Conservation (phyloP, 2,797 vertebrate species). For the Chromobotia macracanthus region DNA sequence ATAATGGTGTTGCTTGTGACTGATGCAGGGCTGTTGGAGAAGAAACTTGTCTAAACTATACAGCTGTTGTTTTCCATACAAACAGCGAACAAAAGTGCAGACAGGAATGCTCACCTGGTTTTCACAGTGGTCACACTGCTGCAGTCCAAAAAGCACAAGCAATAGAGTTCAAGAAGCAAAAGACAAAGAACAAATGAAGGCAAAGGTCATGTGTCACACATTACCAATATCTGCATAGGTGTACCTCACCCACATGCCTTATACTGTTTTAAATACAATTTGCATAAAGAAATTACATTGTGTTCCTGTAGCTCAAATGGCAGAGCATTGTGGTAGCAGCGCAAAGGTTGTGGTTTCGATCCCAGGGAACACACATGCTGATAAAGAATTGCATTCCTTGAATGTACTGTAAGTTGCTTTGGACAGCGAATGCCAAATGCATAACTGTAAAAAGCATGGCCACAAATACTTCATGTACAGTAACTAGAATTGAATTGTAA, state of each 20-base stretch:
- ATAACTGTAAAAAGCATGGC: too few relatives aligned
- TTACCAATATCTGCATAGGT: neutral
- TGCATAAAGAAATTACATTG: neutral
- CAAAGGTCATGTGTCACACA: neutral
- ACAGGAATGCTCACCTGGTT: constrained; percentile 70
- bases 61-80: neutral
- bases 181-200: neutral
- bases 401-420: too few relatives aligned
- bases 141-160: constrained; percentile 52
- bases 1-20: too few relatives aligned
- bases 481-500: too few relatives aligned
- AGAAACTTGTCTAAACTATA: neutral
- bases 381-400: too few relatives aligned
- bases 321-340: too few relatives aligned
- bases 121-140: constrained; percentile 68
- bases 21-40: too few relatives aligned
- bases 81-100: neutral
- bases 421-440: too few relatives aligned
- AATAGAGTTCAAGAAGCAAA: neutral
- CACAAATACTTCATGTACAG: too few relatives aligned
- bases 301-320: too few relatives aligned
- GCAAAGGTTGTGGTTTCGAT: too few relatives aligned
- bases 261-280: neutral
- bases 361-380: too few relatives aligned
- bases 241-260: neutral